Percentiles rank a stretch among this genome's conserved stretches.
Evolutionary conservation across 1,140 invertebrate genomes (phyloP).

Genomic region (Arion vulgaris): DNA sequence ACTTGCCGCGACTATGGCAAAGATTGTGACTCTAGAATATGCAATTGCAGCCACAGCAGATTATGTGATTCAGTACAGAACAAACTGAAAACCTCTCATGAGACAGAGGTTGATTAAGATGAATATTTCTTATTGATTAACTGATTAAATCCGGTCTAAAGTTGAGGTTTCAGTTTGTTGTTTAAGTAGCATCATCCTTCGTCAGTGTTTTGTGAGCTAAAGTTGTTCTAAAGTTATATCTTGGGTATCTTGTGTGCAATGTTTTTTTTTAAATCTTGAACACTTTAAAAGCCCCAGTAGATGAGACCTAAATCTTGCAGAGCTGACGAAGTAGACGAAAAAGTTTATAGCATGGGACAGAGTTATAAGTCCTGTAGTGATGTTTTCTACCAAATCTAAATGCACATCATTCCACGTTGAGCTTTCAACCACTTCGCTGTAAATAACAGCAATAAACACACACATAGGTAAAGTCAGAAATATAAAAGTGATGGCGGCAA

Average conservation of each 20-base stretch:
- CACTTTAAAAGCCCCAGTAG: neutral
- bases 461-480: conserved; percentile 37
- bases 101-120: no score
- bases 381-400: neutral
- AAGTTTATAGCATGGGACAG: conserved; percentile 44
- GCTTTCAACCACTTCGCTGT: neutral
- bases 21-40: no score
- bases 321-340: conserved; percentile 42
- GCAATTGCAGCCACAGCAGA: no score
- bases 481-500: conserved; percentile 40
- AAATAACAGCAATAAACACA: neutral
- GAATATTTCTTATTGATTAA: no score
- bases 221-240: no score
- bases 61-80: no score
- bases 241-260: neutral
- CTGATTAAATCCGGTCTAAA: no score
- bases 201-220: no score
- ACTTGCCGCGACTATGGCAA: no score
- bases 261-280: neutral
- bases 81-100: no score
- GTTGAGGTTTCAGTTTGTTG: no score
- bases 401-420: neutral
- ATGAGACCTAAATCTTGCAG: conserved; percentile 8
- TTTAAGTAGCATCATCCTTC: no score
- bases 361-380: conserved; percentile 40